phyloP scores from a whole-genome alignment of 2,888 invertebrate genomes.

The Drosophila kuntzei region DNA sequence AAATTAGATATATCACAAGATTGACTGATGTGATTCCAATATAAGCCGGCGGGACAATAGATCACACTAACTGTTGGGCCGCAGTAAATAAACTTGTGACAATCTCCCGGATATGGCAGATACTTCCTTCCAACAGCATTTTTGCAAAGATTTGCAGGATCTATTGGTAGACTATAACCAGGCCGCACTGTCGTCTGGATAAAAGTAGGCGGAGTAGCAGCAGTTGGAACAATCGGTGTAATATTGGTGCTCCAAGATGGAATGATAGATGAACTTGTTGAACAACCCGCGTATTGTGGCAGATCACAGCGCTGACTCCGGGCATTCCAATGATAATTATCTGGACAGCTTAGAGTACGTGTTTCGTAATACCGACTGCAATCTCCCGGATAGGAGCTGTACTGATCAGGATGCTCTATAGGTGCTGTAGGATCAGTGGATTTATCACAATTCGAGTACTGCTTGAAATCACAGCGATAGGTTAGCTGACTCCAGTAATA shows the following conservation, averaged over 20 bases:
- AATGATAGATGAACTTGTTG: slow-evolving; percentile 6
- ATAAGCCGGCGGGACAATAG: slow-evolving; percentile 65
- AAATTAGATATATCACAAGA: slow-evolving; percentile 53
- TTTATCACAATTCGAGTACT: slow-evolving; percentile 62
- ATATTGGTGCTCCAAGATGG: neutral
- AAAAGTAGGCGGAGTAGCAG: slow-evolving; percentile 48
- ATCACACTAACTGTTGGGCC: slow-evolving; percentile 60
- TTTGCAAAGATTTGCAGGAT: slow-evolving; percentile 37
- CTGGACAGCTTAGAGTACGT: slow-evolving; percentile 54
- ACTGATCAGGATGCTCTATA: slow-evolving; percentile 32
- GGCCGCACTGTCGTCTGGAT: neutral
- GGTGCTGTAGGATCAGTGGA: neutral
- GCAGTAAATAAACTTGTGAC: slow-evolving; percentile 80
- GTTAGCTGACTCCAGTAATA: slow-evolving; percentile 72
- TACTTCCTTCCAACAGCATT: slow-evolving; percentile 27
- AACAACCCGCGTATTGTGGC: slow-evolving; percentile 65
- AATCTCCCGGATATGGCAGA: slow-evolving; percentile 75
- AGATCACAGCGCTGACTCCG: slow-evolving; percentile 67
- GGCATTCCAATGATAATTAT: slow-evolving; percentile 70
- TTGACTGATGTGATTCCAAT: slow-evolving; percentile 60
- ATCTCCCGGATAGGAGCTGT: slow-evolving; percentile 63
- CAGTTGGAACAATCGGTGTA: slow-evolving; percentile 23
- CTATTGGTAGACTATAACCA: slow-evolving; percentile 4
- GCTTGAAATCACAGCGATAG: slow-evolving; percentile 78
- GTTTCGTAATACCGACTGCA: slow-evolving; percentile 78